Conservation (phyloP, 2,797 vertebrate species). For the Leptatherina wallacei region DNA sequence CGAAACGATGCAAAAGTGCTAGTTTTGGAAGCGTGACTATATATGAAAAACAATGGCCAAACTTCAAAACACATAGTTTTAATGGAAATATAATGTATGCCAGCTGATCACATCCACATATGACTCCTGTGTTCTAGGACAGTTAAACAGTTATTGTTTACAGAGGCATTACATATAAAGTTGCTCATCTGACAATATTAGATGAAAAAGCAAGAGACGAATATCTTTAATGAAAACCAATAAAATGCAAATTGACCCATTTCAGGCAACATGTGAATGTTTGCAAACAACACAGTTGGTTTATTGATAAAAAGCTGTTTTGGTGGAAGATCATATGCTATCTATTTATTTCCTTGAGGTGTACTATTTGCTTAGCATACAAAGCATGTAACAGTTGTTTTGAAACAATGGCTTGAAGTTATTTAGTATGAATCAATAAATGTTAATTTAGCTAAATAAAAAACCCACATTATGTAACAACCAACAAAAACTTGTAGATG, state of each 20-base stretch:
- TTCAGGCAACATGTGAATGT: conserved; percentile 17
- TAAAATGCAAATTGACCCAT: conserved; percentile 49
- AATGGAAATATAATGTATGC: neutral
- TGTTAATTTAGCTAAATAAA: neutral
- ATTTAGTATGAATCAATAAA: neutral
- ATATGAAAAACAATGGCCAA: conserved; percentile 15
- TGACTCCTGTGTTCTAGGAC: neutral
- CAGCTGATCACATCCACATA: neutral
- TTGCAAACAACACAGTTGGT: conserved; percentile 21
- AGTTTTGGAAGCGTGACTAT: conserved; percentile 15
- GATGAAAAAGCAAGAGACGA: neutral
- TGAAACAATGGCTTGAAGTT: neutral
- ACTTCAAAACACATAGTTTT: neutral
- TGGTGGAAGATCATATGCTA: neutral
- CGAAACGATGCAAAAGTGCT: conserved; percentile 19
- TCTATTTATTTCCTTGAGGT: neutral
- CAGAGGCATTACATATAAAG: neutral
- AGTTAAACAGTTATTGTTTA: neutral
- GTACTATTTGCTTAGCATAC: neutral
- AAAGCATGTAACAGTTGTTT: neutral
- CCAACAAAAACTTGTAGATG: neutral
- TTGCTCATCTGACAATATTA: neutral
- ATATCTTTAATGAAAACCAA: conserved; percentile 15
- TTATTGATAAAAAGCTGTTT: neutral
- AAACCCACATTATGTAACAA: neutral